phyloP scores from a whole-genome alignment of 2,888 invertebrate species.

The Linnaemya vulpina region DNA sequence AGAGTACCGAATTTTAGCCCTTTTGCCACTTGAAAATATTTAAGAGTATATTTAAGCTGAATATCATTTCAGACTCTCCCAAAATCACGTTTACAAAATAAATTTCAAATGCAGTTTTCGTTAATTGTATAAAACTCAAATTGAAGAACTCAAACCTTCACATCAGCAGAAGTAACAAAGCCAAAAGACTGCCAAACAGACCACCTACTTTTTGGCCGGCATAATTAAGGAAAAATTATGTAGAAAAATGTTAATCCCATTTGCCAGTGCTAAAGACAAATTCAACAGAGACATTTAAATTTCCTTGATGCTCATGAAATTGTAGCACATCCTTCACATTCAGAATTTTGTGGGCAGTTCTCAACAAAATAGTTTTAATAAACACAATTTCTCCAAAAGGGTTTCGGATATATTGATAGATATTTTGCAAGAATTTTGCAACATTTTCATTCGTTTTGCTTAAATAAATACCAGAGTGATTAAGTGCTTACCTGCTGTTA shows the following conservation, averaged over 20 bases:
- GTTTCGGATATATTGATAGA: too few relatives aligned
- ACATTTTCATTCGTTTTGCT: background rate
- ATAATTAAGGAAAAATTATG: background rate
- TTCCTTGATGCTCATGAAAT: too few relatives aligned
- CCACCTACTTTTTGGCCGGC: slow-evolving; percentile 1
- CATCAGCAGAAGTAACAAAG: background rate
- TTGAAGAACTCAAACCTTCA: background rate
- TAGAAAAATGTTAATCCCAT: slow-evolving; percentile 13
- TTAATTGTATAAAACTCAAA: background rate
- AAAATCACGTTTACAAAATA: background rate
- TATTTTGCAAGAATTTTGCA: background rate
- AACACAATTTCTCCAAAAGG: slow-evolving; percentile 72
- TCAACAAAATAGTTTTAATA: slow-evolving; percentile 74
- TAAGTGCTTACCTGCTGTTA: slow-evolving; percentile 1
- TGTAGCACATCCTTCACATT: background rate
- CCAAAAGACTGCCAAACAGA: background rate
- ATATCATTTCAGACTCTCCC: background rate
- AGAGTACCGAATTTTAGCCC: too few relatives aligned
- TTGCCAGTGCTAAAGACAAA: background rate
- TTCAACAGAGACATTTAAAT: slow-evolving; percentile 13
- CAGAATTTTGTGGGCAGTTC: slow-evolving; percentile 73
- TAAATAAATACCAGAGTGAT: background rate
- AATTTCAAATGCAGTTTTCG: background rate
- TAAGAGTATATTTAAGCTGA: background rate
- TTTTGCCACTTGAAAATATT: too few relatives aligned